phyloP scores from a whole-genome alignment of 2,888 invertebrate genomes.

The Melolontha melolontha region DNA sequence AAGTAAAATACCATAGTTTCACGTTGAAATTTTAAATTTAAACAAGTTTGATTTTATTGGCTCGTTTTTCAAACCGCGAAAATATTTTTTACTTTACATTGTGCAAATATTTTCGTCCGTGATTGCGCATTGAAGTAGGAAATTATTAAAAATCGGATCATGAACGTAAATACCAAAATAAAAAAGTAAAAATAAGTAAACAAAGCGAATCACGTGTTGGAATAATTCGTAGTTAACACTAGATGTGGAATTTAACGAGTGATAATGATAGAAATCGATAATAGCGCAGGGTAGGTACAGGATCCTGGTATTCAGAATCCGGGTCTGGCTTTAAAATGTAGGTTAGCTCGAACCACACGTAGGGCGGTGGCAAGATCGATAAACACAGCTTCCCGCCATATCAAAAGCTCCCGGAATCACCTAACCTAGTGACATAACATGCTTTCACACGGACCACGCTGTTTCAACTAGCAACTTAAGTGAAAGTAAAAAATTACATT shows the following conservation, averaged over 20 bases:
- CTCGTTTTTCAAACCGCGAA: too few relatives aligned
- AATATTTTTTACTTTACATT: too few relatives aligned
- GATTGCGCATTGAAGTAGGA: too few relatives aligned
- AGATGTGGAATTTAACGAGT: constrained; percentile 42
- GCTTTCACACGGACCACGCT: constrained; percentile 50
- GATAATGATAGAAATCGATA: constrained; percentile 54
- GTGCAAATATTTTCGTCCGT: too few relatives aligned
- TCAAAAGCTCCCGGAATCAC: constrained; percentile 50
- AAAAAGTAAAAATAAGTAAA: not conserved
- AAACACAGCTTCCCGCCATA: constrained; percentile 54
- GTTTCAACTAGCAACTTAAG: constrained; percentile 21
- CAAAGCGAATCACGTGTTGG: constrained; percentile 14
- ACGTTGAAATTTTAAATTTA: too few relatives aligned
- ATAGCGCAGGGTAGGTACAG: constrained; percentile 50
- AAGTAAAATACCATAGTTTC: too few relatives aligned
- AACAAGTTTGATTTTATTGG: too few relatives aligned
- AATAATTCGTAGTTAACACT: constrained; percentile 5
- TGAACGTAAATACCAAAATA: too few relatives aligned
- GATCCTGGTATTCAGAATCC: constrained; percentile 53
- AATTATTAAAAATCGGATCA: too few relatives aligned
- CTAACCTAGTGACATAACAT: constrained; percentile 55
- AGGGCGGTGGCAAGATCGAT: constrained; percentile 55
- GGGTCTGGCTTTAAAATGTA: constrained; percentile 64
- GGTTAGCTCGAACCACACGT: constrained; percentile 62
- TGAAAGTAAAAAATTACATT: not conserved